phyloP scores from a whole-genome alignment of 2,797 vertebrate species.

The Poeciliopsis paucimaculata region DNA sequence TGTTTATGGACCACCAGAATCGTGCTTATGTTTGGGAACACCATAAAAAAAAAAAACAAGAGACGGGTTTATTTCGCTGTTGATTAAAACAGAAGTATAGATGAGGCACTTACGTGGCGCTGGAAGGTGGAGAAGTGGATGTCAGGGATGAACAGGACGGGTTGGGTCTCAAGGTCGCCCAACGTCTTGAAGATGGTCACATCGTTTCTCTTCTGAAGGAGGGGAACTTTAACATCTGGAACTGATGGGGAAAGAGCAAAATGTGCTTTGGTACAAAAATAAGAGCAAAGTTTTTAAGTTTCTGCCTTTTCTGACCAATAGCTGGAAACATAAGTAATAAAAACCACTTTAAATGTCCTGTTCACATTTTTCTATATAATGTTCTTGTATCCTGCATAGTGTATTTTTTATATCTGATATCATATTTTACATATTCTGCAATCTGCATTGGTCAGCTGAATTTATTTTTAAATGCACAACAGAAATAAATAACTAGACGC shows the following conservation, averaged over 20 bases:
- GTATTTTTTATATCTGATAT: neutral
- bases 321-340: neutral
- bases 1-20: constrained; percentile 46
- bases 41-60: neutral
- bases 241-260: constrained; percentile 70
- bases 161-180: constrained; percentile 91
- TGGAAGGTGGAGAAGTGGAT: constrained; percentile 94
- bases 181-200: constrained; percentile 95
- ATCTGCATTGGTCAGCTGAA: neutral
- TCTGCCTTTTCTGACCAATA: neutral
- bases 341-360: neutral
- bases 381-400: neutral
- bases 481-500: neutral
- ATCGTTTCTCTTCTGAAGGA: constrained; percentile 93
- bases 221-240: constrained; percentile 88
- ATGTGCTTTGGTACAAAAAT: neutral
- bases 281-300: neutral
- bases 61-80: neutral
- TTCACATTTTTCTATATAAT: neutral
- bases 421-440: neutral
- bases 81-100: neutral
- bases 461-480: neutral
- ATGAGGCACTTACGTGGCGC: constrained; percentile 88
- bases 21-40: neutral
- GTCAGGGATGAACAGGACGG: constrained; percentile 97